These are phyloP conservation scores for Drosophila diplacantha DNA, from an alignment of 2,888 invertebrate genomes.

Conservation along the genomic window DNA sequence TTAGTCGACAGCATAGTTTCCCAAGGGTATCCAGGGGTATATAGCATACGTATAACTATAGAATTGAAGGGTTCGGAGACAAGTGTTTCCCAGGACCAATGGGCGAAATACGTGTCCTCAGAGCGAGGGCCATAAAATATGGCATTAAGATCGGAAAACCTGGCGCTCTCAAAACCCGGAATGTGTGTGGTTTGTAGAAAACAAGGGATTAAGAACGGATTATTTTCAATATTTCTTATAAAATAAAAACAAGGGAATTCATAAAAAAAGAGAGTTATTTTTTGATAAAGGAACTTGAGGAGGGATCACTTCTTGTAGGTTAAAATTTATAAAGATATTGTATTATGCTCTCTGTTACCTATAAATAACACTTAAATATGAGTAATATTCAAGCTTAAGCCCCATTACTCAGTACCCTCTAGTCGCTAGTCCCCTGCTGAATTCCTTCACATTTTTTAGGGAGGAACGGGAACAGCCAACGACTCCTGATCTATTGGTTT, in stretches of 20 bases:
- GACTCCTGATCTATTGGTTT: conserved; percentile 68
- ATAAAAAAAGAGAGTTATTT: too few species aligned
- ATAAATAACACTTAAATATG: too few species aligned
- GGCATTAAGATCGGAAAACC: background rate
- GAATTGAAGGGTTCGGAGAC: background rate
- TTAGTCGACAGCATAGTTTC: conserved; percentile 22
- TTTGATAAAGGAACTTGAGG: background rate
- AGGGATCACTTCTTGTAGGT: too few species aligned
- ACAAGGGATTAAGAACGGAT: background rate
- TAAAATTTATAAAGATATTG: too few species aligned
- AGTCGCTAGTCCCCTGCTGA: conserved; percentile 4
- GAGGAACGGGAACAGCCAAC: conserved; percentile 16
- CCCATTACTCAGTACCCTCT: conserved; percentile 6
- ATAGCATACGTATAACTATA: background rate
- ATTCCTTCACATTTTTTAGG: conserved; percentile 25
- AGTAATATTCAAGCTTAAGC: background rate
- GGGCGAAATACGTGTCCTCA: conserved; percentile 11
- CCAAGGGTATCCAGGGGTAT: conserved; percentile 29
- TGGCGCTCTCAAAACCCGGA: conserved; percentile 1
- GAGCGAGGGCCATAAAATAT: conserved; percentile 9
- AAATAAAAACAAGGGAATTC: background rate
- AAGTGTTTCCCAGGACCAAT: conserved; percentile 19
- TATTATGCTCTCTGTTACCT: too few species aligned
- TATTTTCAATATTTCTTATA: background rate
- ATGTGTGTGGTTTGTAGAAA: background rate